phyloP scores from a whole-genome alignment of 2,888 invertebrate species.

The Steinernema carpocapsae region DNA sequence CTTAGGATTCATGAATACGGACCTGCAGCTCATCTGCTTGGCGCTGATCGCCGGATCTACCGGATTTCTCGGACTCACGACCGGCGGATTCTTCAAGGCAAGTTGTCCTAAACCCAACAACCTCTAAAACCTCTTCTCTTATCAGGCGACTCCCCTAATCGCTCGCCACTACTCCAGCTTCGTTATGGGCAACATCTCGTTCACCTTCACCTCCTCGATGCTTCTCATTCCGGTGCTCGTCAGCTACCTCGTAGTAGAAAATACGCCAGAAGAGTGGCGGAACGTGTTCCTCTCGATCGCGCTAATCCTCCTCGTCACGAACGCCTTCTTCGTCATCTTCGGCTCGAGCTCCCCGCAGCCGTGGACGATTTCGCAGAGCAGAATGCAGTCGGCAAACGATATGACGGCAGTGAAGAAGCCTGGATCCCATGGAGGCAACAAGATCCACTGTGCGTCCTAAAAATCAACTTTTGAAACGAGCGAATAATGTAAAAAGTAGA shows the following conservation, averaged over 20 bases:
- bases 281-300: constrained; percentile 40
- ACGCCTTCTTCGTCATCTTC: constrained; percentile 39
- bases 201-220: constrained; percentile 44
- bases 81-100: constrained; percentile 39
- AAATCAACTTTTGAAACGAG: too few relatives aligned
- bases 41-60: constrained; percentile 36
- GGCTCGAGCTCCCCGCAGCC: not conserved
- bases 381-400: not conserved
- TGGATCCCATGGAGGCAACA: too few relatives aligned
- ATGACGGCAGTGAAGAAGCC: not conserved
- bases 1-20: constrained; percentile 39
- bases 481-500: too few relatives aligned
- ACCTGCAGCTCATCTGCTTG: constrained; percentile 36
- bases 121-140: constrained; percentile 5
- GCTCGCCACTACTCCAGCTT: constrained; percentile 46
- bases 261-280: constrained; percentile 41
- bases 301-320: constrained; percentile 39
- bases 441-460: too few relatives aligned
- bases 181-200: constrained; percentile 46
- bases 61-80: constrained; percentile 45
- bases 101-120: not conserved
- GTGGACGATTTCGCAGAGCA: constrained; percentile 6
- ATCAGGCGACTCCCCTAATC: constrained; percentile 44
- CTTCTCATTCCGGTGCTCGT: constrained; percentile 45
- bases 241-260: constrained; percentile 41